Conservation (phyloP, 2,888 invertebrate genomes). For the Caradrina kadenii region DNA sequence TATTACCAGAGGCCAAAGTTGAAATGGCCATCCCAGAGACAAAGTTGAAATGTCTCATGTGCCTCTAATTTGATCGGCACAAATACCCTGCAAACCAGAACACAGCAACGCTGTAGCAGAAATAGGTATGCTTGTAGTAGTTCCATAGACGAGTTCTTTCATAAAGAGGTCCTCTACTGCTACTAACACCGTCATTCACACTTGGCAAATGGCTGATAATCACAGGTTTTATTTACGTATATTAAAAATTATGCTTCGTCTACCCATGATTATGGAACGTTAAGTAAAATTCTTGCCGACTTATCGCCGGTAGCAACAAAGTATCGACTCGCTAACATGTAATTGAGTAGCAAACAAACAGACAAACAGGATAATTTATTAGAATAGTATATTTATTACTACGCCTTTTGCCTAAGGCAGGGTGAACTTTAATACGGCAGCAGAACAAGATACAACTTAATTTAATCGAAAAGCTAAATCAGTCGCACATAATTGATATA, state of each 20-base stretch:
- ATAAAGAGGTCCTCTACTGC: no score
- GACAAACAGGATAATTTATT: slow-evolving; percentile 33
- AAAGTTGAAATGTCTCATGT: no score
- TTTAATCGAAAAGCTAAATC: slow-evolving; percentile 53
- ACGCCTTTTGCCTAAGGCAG: slow-evolving; percentile 32
- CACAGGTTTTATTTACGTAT: neutral
- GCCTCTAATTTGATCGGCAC: no score
- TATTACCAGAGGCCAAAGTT: no score
- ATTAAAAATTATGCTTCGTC: neutral
- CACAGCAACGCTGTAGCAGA: no score
- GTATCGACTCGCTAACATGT: neutral
- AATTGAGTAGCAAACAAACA: slow-evolving; percentile 45
- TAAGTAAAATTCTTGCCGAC: neutral
- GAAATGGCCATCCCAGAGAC: no score
- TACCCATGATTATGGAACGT: neutral
- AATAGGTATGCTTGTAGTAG: no score
- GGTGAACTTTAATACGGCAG: slow-evolving; percentile 52
- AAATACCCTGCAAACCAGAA: no score
- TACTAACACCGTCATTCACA: no score
- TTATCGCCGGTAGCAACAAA: neutral
- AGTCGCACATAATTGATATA: slow-evolving; percentile 53
- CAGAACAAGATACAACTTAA: slow-evolving; percentile 41
- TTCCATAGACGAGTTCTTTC: no score
- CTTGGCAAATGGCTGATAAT: neutral
- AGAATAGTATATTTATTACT: slow-evolving; percentile 40